Evolutionary conservation across 2,888 invertebrate genomes (phyloP).

Genomic region (Agriopis marginaria): DNA sequence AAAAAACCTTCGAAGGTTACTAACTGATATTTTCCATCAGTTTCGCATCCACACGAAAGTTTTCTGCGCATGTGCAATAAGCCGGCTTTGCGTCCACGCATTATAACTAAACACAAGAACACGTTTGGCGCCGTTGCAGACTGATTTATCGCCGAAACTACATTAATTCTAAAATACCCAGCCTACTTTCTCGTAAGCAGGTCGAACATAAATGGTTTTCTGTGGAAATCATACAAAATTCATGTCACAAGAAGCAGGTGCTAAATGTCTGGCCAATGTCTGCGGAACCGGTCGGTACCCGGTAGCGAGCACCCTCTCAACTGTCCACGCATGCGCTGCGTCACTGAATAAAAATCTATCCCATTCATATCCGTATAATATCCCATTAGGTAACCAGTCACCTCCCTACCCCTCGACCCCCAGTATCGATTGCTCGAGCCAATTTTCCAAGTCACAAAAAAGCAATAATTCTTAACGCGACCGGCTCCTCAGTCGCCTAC

Average conservation of each 20-base stretch:
- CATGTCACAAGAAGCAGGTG: slow-evolving; percentile 4
- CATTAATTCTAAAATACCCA: slow-evolving; percentile 10
- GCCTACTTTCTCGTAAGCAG: background rate
- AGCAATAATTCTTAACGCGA: slow-evolving; percentile 36
- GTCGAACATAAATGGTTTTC: slow-evolving; percentile 2
- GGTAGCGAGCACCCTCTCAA: background rate
- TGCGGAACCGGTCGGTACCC: slow-evolving; percentile 3
- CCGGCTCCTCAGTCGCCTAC: slow-evolving; percentile 45
- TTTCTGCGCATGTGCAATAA: slow-evolving; percentile 19
- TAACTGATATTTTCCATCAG: slow-evolving; percentile 13
- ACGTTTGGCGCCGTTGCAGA: background rate
- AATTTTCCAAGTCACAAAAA: slow-evolving; percentile 37
- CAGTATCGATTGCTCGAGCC: slow-evolving; percentile 44
- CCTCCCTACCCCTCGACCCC: slow-evolving; percentile 48
- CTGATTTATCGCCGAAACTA: slow-evolving; percentile 18
- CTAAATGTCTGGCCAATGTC: slow-evolving; percentile 26
- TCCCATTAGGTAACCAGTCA: slow-evolving; percentile 55
- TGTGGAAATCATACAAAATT: slow-evolving; percentile 8
- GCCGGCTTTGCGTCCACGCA: slow-evolving; percentile 3
- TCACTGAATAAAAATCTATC: slow-evolving; percentile 57
- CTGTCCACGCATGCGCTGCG: slow-evolving; percentile 62
- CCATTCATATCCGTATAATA: slow-evolving; percentile 56
- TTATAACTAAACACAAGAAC: slow-evolving; percentile 12
- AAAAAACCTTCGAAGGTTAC: slow-evolving; percentile 12
- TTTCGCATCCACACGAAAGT: background rate